Conservation (phyloP, 2,113 vertebrate genomes). For the Leucoraja erinaceus region DNA sequence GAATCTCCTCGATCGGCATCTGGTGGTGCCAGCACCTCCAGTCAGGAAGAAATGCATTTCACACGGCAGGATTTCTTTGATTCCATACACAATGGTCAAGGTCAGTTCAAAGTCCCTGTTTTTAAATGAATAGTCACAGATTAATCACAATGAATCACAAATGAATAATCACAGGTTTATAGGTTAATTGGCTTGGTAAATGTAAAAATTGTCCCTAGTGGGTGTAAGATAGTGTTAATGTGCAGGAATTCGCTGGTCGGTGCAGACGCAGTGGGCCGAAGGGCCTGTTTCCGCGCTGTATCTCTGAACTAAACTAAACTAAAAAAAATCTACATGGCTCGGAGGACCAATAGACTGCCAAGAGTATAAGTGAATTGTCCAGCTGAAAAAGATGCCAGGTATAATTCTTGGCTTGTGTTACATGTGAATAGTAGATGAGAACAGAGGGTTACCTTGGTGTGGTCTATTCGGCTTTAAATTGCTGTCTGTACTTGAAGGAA, state of each 20-base stretch:
- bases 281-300: too few species aligned
- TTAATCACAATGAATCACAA: too few species aligned
- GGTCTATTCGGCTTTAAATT: neutral
- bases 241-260: too few species aligned
- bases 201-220: too few species aligned
- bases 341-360: neutral
- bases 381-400: neutral
- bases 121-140: neutral
- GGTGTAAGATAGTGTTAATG: too few species aligned
- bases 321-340: neutral
- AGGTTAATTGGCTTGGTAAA: too few species aligned
- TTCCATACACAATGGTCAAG: slow-evolving; percentile 76
- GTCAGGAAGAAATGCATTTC: slow-evolving; percentile 76
- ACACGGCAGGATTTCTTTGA: slow-evolving; percentile 93
- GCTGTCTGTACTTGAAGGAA: neutral
- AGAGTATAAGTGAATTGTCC: neutral
- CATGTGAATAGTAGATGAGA: neutral
- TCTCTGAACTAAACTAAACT: too few species aligned
- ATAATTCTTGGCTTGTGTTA: neutral
- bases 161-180: neutral
- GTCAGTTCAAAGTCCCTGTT: slow-evolving; percentile 54
- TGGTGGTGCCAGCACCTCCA: slow-evolving; percentile 48
- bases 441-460: neutral
- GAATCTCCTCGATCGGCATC: slow-evolving; percentile 44
- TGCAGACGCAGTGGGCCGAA: too few species aligned